Evolutionary conservation across 2,113 vertebrate species (phyloP).

Genomic region (Cettia cetti): DNA sequence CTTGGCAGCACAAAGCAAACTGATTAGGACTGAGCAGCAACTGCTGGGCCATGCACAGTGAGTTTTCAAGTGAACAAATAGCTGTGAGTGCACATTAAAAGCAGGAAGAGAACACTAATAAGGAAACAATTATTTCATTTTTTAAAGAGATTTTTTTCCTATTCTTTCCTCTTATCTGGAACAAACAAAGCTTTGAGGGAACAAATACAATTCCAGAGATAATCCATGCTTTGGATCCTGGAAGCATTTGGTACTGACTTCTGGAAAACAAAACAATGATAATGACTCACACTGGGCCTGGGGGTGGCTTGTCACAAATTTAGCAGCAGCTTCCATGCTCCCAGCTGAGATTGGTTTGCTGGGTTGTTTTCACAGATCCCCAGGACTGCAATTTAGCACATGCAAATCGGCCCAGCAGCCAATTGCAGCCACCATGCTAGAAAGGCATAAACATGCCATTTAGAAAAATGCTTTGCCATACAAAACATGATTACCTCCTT

Average conservation of each 20-base stretch:
- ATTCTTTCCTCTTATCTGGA: constrained; percentile 4
- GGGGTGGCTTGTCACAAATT: constrained; percentile 53
- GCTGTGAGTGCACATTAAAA: neutral
- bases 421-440: constrained; percentile 23
- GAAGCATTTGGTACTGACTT: neutral
- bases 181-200: neutral
- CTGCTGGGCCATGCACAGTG: neutral
- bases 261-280: constrained; percentile 56
- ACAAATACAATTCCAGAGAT: constrained; percentile 28
- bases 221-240: constrained; percentile 9
- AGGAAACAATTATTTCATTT: neutral
- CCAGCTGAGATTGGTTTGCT: constrained; percentile 47
- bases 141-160: neutral
- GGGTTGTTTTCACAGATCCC: constrained; percentile 38
- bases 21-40: neutral
- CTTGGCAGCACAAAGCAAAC: neutral
- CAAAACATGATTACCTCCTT: constrained; percentile 28
- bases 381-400: constrained; percentile 43
- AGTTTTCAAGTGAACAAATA: constrained; percentile 1
- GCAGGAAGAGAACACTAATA: neutral
- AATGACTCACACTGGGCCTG: constrained; percentile 28
- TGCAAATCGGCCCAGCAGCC: constrained; percentile 32
- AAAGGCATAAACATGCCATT: neutral
- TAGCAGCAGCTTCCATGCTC: constrained; percentile 60
- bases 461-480: constrained; percentile 17